phyloP scores from a whole-genome alignment of 2,888 invertebrate species.

The Chaetogeoica ovagalla region DNA sequence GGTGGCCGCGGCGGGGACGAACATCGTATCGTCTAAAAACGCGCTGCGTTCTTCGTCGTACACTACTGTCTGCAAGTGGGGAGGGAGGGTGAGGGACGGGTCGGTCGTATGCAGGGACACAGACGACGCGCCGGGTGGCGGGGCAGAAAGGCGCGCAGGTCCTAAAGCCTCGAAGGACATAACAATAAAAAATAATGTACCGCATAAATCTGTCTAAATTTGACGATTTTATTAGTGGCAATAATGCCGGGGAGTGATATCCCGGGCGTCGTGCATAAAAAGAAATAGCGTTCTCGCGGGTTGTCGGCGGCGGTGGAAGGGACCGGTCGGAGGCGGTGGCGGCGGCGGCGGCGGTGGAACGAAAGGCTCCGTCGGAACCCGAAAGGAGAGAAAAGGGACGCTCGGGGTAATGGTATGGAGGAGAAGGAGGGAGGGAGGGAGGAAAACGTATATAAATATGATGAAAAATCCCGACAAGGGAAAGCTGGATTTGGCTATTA shows the following conservation, averaged over 20 bases:
- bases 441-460: constrained; percentile 45
- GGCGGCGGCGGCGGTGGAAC: neutral
- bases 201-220: constrained; percentile 53
- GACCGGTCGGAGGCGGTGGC: neutral
- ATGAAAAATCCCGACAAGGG: constrained; percentile 53
- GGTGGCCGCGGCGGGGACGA: neutral
- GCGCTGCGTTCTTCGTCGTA: too few relatives aligned
- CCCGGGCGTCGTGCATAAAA: constrained; percentile 51
- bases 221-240: constrained; percentile 53
- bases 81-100: neutral
- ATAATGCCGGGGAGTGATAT: constrained; percentile 53
- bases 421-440: neutral
- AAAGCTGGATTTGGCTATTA: constrained; percentile 52
- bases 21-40: too few relatives aligned
- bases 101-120: neutral
- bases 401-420: too few relatives aligned
- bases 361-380: neutral
- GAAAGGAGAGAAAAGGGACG: neutral
- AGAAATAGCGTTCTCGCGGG: constrained; percentile 49
- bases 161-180: constrained; percentile 52
- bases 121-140: neutral
- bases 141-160: constrained; percentile 5
- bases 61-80: neutral
- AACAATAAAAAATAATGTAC: constrained; percentile 53
- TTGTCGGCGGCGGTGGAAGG: neutral